Conservation (phyloP, 2,113 vertebrate species). For the Sitta europaea region DNA sequence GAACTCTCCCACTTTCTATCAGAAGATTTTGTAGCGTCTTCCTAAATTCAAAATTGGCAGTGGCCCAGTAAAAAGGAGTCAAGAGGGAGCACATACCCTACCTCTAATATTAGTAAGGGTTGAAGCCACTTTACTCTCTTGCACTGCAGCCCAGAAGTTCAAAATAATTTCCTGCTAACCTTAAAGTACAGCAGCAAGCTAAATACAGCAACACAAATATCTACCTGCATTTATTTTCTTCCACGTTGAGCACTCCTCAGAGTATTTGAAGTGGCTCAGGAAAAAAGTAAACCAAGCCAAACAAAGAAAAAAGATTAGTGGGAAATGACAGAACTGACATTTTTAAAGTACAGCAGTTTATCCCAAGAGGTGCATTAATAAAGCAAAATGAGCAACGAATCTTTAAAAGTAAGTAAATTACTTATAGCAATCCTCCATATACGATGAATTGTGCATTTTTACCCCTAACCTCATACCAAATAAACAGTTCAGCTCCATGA, state of each 20-base stretch:
- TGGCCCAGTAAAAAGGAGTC: neutral
- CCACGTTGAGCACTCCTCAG: neutral
- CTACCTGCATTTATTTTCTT: neutral
- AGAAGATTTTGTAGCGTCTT: neutral
- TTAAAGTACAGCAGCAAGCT: slow-evolving; percentile 11
- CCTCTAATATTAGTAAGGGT: neutral
- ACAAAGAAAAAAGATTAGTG: neutral
- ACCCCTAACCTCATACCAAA: neutral
- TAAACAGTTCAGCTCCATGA: neutral
- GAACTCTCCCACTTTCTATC: neutral
- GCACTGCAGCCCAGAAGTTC: neutral
- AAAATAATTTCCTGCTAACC: neutral
- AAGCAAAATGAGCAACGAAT: slow-evolving; percentile 56
- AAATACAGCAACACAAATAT: neutral
- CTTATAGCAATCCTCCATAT: neutral
- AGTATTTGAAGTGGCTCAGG: slow-evolving; percentile 16
- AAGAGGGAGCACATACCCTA: neutral
- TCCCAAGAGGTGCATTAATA: slow-evolving; percentile 58
- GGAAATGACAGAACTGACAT: slow-evolving; percentile 38
- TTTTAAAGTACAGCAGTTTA: slow-evolving; percentile 61
- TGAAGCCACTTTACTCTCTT: neutral
- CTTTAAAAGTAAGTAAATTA: slow-evolving; percentile 51
- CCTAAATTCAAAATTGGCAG: neutral
- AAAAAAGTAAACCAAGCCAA: slow-evolving; percentile 28
- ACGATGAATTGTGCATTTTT: slow-evolving; percentile 1